Base-by-base conservation (phyloP, 37 sponge, comb jelly and placozoan species). In the Hexactinellida sp. region DNA sequence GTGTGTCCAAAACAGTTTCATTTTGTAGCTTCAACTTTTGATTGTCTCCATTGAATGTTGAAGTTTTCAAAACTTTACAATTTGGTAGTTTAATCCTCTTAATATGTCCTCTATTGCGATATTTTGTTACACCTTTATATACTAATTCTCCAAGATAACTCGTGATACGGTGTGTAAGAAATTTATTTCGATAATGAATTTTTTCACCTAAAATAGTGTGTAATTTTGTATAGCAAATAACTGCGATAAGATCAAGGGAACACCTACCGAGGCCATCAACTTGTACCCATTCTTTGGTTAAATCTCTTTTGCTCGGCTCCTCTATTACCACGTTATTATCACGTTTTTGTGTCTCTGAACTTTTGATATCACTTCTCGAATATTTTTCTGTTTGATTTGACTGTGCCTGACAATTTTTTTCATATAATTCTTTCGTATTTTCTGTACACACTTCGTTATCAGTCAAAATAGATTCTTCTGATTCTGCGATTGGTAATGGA, bases 161-260 rank as follows among this genome's bases (percentile, higher is more conserved):
- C 3, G 76, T 63, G 3, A 63, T 63, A 10, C 76, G 76, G 3
- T 63, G 76, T 7, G 30, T 25, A 25, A 63, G 28, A 23, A 25
- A 1, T 63, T 63, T 63, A n/a, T 63, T 63, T 32, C 76, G 21
- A n/a, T 10, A 63, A n/a, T 63, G 3, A 32, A 63, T 63, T 28
- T 63, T 63, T 63, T 63, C 76, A 23, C 76, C 76, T n/a, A 63
- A 23, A 63, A 10, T 63, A 63, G 13, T 63, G 13, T 63, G 30
- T n/a, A 63, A 63, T 63, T 63, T 63, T 63, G 76, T 63, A n/a
- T 63, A 63, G 76, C 76, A 63, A 63, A 63, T 63, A 63, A 63
- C 76, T 63, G 76, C 76, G 76, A 63, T n/a, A 21, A 63, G 13
- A 63, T 63, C 76, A 7, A 63, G 30, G 30, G 76, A 63, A n/a